Conservation (phyloP, 2,797 vertebrate species). For the Anguilla marmorata region DNA sequence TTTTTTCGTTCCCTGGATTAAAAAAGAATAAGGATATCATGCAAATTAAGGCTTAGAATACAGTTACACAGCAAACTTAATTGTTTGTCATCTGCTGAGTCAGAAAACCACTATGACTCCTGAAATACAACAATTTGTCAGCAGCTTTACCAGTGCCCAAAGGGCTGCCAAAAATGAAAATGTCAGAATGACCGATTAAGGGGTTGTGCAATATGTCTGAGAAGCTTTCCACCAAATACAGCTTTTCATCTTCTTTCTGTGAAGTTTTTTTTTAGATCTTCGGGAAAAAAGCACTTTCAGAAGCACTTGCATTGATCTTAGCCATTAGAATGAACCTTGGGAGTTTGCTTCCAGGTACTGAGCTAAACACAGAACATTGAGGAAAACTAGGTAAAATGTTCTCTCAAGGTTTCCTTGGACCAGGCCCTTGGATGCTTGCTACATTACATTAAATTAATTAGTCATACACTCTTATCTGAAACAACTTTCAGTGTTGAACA, state of each 20-base stretch:
- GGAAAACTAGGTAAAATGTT: neutral
- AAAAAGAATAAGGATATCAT: neutral
- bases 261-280: neutral
- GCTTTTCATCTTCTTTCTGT: neutral
- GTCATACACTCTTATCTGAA: too few species aligned
- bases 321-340: neutral
- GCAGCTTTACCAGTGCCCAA: neutral
- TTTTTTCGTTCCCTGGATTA: neutral
- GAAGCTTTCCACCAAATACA: neutral
- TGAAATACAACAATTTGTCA: slow-evolving; percentile 5
- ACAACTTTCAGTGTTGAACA: too few species aligned
- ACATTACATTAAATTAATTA: neutral
- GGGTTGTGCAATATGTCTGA: neutral
- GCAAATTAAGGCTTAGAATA: neutral
- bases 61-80: neutral
- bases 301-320: neutral
- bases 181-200: slow-evolving; percentile 14
- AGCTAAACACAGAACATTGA: neutral
- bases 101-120: slow-evolving; percentile 5
- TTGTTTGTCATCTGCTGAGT: slow-evolving; percentile 10
- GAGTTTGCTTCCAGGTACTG: neutral
- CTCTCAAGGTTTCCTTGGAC: neutral
- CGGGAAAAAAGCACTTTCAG: neutral
- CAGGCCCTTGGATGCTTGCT: neutral
- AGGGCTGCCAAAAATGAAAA: neutral